phyloP scores from a whole-genome alignment of 30 jellyfish, hydroid and myxozoan species.

The Cassiopea andromeda region DNA sequence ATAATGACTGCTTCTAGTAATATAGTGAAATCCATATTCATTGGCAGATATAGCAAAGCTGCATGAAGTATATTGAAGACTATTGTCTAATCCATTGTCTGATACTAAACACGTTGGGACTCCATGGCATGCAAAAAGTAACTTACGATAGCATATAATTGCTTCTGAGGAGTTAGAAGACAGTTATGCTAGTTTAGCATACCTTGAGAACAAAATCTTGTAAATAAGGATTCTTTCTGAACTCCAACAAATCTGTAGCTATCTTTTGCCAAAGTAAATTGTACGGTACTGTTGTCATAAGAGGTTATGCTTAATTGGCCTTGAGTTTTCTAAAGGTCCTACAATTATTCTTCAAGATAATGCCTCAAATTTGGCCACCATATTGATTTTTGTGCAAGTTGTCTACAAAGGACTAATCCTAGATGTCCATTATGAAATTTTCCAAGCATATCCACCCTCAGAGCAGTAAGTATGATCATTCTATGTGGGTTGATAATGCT shows the following conservation, averaged over 20 bases:
- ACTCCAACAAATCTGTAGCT: background rate
- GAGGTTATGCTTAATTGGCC: background rate
- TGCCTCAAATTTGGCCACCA: background rate
- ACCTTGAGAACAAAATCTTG: background rate
- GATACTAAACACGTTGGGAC: background rate
- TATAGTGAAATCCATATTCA: background rate
- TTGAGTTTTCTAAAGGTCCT: background rate
- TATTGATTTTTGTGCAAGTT: background rate
- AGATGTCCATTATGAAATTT: background rate
- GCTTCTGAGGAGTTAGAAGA: background rate
- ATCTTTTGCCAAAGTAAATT: background rate
- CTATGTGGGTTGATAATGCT: background rate
- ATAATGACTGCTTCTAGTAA: background rate
- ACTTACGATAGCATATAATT: background rate
- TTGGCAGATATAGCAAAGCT: background rate
- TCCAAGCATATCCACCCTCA: background rate
- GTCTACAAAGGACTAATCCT: background rate
- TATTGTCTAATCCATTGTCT: background rate
- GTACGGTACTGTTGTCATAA: background rate
- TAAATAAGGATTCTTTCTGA: background rate
- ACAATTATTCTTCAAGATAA: background rate
- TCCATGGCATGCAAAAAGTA: background rate
- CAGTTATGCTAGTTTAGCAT: background rate
- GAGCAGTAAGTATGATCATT: background rate
- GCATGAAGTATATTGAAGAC: background rate